Evolutionary conservation across 2,797 vertebrate species (phyloP).

Genomic region (Cichlasoma orientale): DNA sequence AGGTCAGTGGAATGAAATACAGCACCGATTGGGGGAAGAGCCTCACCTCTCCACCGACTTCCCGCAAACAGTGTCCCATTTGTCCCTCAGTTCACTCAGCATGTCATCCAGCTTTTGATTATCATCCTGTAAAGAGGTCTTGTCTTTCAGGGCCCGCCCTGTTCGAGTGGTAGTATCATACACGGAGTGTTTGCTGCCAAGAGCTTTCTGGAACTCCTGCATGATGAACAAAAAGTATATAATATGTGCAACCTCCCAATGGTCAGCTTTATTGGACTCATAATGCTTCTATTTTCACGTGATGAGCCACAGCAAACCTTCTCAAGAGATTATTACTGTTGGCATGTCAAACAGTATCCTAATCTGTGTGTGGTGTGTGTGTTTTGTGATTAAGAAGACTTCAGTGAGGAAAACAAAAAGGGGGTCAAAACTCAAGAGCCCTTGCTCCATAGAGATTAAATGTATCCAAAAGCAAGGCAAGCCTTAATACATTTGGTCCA

Average conservation of each 20-base stretch:
- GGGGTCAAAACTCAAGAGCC: slow-evolving; percentile 69
- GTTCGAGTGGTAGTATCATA: slow-evolving; percentile 94
- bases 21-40: neutral
- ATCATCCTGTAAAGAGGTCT: slow-evolving; percentile 91
- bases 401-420: slow-evolving; percentile 45
- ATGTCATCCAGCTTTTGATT: slow-evolving; percentile 95
- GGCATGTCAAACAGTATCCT: slow-evolving; percentile 32
- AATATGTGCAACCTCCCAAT: neutral
- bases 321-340: slow-evolving; percentile 19
- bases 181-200: slow-evolving; percentile 96
- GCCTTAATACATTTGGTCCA: slow-evolving; percentile 67
- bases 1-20: neutral
- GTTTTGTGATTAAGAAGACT: slow-evolving; percentile 43
- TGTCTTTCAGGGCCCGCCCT: slow-evolving; percentile 95
- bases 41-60: slow-evolving; percentile 97
- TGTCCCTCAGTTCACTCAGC: slow-evolving; percentile 96
- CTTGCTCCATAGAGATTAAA: slow-evolving; percentile 67
- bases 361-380: slow-evolving; percentile 31
- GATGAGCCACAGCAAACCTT: neutral
- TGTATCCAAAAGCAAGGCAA: slow-evolving; percentile 69
- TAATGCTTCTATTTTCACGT: neutral
- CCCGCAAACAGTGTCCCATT: slow-evolving; percentile 98
- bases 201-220: slow-evolving; percentile 96
- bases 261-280: neutral
- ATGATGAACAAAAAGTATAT: neutral